Conservation (phyloP, 2,888 invertebrate species). For the Dryobota labecula region DNA sequence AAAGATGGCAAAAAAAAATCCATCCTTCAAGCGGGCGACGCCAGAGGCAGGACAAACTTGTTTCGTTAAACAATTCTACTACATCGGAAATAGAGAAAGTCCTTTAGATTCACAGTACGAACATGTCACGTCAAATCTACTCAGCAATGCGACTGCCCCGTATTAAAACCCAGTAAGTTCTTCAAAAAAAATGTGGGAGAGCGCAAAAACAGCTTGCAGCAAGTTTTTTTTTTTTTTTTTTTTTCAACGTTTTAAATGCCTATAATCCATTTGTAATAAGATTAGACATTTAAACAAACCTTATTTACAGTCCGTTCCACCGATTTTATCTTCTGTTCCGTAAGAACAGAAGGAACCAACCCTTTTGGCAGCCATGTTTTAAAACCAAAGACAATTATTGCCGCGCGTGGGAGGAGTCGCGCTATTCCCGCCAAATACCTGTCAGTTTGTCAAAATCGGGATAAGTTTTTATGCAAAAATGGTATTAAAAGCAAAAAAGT, state of each 20-base stretch:
- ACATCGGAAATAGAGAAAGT: slow-evolving; percentile 5
- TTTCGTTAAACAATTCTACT: not conserved
- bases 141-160: not conserved
- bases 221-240: no score
- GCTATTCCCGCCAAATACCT: slow-evolving; percentile 87
- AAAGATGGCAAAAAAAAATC: not conserved
- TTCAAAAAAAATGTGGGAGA: not conserved
- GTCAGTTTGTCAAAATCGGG: slow-evolving; percentile 85
- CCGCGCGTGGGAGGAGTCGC: slow-evolving; percentile 78
- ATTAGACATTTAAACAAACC: no score
- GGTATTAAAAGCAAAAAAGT: no score
- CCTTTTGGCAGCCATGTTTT: slow-evolving; percentile 48
- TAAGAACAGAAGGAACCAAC: no score
- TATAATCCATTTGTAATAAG: no score
- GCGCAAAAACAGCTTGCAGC: not conserved
- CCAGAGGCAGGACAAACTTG: not conserved
- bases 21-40: no score
- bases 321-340: no score
- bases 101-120: slow-evolving; percentile 2
- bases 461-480: no score
- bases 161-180: not conserved
- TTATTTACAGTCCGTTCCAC: no score
- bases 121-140: slow-evolving; percentile 26
- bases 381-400: slow-evolving; percentile 69
- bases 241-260: no score